These are phyloP conservation scores for Tyto alba DNA, from an alignment of 2,113 vertebrate genomes.

Conservation along the genomic window DNA sequence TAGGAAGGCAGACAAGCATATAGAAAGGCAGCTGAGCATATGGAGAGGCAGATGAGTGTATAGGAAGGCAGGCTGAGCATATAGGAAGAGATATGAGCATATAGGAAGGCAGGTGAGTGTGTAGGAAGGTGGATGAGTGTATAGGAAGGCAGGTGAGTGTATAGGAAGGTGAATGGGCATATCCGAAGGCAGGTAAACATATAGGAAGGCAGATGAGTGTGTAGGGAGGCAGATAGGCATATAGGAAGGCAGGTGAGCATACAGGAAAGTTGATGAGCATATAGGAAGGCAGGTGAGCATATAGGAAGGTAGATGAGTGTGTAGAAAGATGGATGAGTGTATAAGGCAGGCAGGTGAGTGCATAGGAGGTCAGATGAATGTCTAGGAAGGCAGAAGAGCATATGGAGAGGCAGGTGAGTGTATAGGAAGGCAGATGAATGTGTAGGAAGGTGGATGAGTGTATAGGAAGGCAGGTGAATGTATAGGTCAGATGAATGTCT, in stretches of 20 bases:
- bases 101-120: rapidly evolving
- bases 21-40: background rate
- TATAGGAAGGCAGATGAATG: background rate
- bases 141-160: rapidly evolving
- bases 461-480: background rate
- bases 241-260: too few relatives aligned
- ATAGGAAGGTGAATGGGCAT: background rate
- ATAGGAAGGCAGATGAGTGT: background rate
- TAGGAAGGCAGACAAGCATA: rapidly evolving
- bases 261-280: too few relatives aligned
- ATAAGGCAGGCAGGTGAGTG: background rate
- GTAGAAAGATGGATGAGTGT: too few relatives aligned
- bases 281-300: background rate
- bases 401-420: background rate
- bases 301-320: background rate
- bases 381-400: background rate
- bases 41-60: background rate
- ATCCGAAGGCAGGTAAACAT: background rate
- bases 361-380: background rate
- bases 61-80: background rate
- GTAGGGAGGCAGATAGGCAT: background rate
- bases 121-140: rapidly evolving
- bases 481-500: too few relatives aligned
- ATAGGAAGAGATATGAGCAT: background rate
- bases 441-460: background rate